Percentiles rank a stretch among this genome's conserved stretches.
Conservation (phyloP, 2,113 vertebrate species). For the Embiotoca jacksoni region DNA sequence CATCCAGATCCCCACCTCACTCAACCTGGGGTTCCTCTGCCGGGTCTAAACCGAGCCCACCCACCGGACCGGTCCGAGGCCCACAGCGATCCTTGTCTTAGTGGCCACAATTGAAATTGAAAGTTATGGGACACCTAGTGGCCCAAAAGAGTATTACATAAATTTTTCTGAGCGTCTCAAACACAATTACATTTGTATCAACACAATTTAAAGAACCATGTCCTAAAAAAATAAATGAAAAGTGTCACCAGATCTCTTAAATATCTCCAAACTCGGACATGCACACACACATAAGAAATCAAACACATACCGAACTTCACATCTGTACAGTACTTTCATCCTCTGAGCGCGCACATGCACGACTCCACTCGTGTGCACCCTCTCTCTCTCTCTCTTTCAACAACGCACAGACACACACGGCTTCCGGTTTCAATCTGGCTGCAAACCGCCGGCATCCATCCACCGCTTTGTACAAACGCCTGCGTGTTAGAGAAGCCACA, state of each 20-base stretch:
- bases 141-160: background rate
- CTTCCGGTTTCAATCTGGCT: too few species aligned
- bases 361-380: slow-evolving; percentile 28
- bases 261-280: slow-evolving; percentile 4
- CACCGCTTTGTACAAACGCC: slow-evolving; percentile 70
- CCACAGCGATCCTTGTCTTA: background rate
- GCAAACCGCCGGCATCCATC: background rate
- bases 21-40: slow-evolving; percentile 93
- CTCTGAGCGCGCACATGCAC: slow-evolving; percentile 25
- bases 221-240: slow-evolving; percentile 9
- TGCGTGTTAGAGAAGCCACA: slow-evolving; percentile 57
- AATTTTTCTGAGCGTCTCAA: background rate
- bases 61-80: slow-evolving; percentile 8
- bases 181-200: slow-evolving; percentile 18
- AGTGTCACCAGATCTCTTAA: background rate
- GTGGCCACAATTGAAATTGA: slow-evolving; percentile 10
- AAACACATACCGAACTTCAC: slow-evolving; percentile 35
- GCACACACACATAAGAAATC: slow-evolving; percentile 10
- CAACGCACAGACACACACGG: slow-evolving; percentile 20
- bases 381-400: slow-evolving; percentile 5
- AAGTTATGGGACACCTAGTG: slow-evolving; percentile 12
- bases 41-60: slow-evolving; percentile 86
- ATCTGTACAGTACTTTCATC: slow-evolving; percentile 44
- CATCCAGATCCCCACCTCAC: slow-evolving; percentile 95
- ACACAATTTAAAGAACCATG: slow-evolving; percentile 12